A percentile compares a stretch with the other conserved stretches of the same genome.
These are phyloP conservation scores for Spatulosminthurus flaviceps DNA, from an alignment of 2,888 invertebrate species.

Conservation along the genomic window DNA sequence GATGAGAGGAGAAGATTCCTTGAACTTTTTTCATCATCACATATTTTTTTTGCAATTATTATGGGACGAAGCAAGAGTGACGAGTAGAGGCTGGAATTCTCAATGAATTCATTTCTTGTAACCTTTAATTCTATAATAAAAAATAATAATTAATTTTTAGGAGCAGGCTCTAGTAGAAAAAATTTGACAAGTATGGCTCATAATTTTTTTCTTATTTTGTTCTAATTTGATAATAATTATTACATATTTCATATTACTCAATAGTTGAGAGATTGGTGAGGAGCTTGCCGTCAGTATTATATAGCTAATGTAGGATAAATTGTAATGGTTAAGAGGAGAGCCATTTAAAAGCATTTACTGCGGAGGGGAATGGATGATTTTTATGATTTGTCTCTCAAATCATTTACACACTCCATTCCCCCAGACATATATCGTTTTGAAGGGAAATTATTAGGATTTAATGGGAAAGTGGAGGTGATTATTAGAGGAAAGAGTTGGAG, in stretches of 20 bases:
- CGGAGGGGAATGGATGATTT: background rate
- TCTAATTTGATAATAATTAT: no score
- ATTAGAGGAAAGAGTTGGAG: background rate
- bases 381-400: background rate
- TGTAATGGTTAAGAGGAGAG: no score
- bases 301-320: no score
- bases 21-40: background rate
- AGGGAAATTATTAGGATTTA: slow-evolving; percentile 41
- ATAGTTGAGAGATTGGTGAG: no score
- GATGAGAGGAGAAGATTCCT: background rate
- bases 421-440: background rate
- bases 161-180: background rate
- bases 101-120: slow-evolving; percentile 33
- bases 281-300: no score
- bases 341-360: background rate
- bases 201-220: background rate
- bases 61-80: no score
- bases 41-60: background rate
- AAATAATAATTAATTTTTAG: slow-evolving; percentile 35
- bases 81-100: background rate
- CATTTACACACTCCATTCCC: slow-evolving; percentile 23
- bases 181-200: background rate
- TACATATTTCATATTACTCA: no score
- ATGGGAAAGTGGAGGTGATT: slow-evolving; percentile 23
- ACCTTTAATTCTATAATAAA: no score